A percentile compares a stretch with the other conserved stretches of the same genome.
These are phyloP conservation scores for Mythimna ferrago DNA, from an alignment of 2,888 invertebrate genomes.

Conservation along the genomic window DNA sequence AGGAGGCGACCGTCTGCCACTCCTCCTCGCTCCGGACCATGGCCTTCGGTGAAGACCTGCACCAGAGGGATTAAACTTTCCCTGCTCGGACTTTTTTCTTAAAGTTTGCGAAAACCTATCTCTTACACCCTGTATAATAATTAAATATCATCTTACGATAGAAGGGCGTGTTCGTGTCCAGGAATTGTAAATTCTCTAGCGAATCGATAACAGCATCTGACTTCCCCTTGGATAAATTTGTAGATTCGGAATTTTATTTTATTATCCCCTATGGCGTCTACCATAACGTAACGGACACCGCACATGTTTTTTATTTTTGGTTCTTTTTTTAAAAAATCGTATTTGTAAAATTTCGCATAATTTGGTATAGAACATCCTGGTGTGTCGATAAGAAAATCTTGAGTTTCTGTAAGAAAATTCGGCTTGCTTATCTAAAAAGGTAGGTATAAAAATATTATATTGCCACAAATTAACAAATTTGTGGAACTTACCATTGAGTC, in stretches of 20 bases:
- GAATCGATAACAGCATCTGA: constrained; percentile 75
- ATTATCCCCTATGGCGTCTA: constrained; percentile 64
- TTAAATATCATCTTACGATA: constrained; percentile 67
- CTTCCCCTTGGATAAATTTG: constrained; percentile 56
- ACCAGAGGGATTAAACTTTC: too few species aligned
- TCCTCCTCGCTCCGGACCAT: too few species aligned
- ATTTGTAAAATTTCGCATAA: constrained; percentile 69
- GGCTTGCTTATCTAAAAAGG: background rate
- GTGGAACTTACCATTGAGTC: constrained; percentile 16
- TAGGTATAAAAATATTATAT: background rate
- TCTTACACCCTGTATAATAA: background rate
- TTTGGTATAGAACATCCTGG: constrained; percentile 79
- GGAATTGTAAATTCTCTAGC: constrained; percentile 61
- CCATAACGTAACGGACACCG: constrained; percentile 71
- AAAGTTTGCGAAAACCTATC: too few species aligned
- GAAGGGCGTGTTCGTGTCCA: constrained; percentile 64
- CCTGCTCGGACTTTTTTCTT: too few species aligned
- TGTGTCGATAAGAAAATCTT: constrained; percentile 73
- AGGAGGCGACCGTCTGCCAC: too few species aligned
- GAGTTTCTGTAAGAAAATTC: constrained; percentile 38
- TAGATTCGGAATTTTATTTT: constrained; percentile 69
- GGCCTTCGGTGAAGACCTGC: too few species aligned
- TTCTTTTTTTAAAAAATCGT: constrained; percentile 57
- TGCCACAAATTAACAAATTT: background rate
- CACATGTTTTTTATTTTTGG: constrained; percentile 57